A percentile compares a stretch with the other conserved stretches of the same genome.
These are phyloP conservation scores for Abrostola tripartita DNA, from an alignment of 2,888 invertebrate species.

Conservation along the genomic window DNA sequence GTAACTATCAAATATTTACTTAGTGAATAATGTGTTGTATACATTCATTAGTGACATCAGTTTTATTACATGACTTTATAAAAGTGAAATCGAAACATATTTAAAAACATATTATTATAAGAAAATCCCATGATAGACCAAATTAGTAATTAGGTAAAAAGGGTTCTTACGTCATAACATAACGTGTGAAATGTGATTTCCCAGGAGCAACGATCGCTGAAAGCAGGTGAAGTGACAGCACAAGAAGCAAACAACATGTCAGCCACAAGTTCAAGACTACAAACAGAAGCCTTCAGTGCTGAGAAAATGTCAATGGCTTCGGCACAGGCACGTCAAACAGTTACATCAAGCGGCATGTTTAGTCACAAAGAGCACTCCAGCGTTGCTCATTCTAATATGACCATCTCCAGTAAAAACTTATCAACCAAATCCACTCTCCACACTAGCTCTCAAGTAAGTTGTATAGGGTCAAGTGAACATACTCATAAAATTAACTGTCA, in stretches of 20 bases:
- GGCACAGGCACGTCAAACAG: conserved; percentile 93
- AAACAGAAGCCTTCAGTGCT: conserved; percentile 95
- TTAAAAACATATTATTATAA: neutral
- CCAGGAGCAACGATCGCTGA: conserved; percentile 95
- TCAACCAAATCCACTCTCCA: conserved; percentile 89
- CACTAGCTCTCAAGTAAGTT: conserved; percentile 84
- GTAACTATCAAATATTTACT: conserved; percentile 83
- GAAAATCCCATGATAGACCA: neutral
- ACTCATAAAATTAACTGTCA: neutral
- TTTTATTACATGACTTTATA: conserved; percentile 68
- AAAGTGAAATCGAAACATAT: conserved; percentile 25
- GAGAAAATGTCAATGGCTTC: conserved; percentile 93
- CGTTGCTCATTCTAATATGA: conserved; percentile 94
- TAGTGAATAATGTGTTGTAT: conserved; percentile 74
- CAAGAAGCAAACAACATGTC: conserved; percentile 96
- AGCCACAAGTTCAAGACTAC: conserved; percentile 94
- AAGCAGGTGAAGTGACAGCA: conserved; percentile 94
- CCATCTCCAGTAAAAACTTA: conserved; percentile 92
- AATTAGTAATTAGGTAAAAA: conserved; percentile 3
- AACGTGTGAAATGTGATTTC: conserved; percentile 57
- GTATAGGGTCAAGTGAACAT: conserved; percentile 3
- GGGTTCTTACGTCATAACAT: conserved; percentile 11
- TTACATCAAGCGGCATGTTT: conserved; percentile 93
- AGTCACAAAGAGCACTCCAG: conserved; percentile 91
- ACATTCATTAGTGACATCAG: conserved; percentile 67